A percentile compares a stretch with the other conserved stretches of the same genome.
These are phyloP conservation scores for Cariama cristata DNA, from an alignment of 2,113 vertebrate species.

Conservation along the genomic window DNA sequence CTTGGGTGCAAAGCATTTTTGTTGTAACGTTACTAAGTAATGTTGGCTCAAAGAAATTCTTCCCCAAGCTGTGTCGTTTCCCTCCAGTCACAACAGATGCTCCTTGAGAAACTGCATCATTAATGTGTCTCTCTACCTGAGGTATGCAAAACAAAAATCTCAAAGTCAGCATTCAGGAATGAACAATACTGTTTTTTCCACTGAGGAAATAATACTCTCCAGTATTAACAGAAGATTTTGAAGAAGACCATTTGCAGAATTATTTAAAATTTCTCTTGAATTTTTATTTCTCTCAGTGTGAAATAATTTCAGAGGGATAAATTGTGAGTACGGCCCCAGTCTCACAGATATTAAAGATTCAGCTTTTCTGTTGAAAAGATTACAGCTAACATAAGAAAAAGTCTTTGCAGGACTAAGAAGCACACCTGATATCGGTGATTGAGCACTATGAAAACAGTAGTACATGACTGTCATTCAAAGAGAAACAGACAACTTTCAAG, in stretches of 20 bases:
- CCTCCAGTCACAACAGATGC: slow-evolving; percentile 88
- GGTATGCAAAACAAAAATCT: neutral
- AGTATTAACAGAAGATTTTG: neutral
- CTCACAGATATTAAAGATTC: neutral
- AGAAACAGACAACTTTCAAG: neutral
- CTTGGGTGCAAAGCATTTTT: slow-evolving; percentile 89
- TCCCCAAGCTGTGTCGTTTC: slow-evolving; percentile 82
- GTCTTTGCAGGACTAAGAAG: neutral
- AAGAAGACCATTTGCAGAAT: neutral
- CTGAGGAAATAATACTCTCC: neutral
- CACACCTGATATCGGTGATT: accelerated
- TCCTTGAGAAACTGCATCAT: slow-evolving; percentile 87
- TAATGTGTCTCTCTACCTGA: slow-evolving; percentile 89
- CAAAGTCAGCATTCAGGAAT: neutral
- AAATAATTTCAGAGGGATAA: neutral
- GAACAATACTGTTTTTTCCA: neutral
- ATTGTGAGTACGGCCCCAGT: neutral
- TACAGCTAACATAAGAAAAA: neutral
- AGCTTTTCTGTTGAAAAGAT: neutral
- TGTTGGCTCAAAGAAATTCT: slow-evolving; percentile 94
- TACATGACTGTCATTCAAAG: neutral
- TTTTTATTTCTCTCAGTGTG: neutral
- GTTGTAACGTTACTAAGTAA: slow-evolving; percentile 86
- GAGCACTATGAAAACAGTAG: neutral
- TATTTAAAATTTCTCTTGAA: neutral